Evolutionary conservation across 2,888 invertebrate species (phyloP).

Genomic region (Oligia latruncula): DNA sequence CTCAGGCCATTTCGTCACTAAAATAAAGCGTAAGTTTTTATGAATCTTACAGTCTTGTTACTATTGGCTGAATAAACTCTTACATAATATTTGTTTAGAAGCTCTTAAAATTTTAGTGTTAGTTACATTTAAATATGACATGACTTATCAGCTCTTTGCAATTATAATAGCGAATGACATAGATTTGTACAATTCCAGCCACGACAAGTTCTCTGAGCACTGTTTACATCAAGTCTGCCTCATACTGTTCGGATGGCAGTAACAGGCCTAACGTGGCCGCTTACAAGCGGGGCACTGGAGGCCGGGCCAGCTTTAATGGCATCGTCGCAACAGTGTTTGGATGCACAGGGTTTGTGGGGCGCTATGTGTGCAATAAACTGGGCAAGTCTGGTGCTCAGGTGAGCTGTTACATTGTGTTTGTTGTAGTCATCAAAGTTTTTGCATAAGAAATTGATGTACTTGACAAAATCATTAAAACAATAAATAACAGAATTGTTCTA

Average conservation of each 20-base stretch:
- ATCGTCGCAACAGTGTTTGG: constrained; percentile 99
- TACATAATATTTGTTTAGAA: constrained; percentile 78
- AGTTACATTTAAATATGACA: constrained; percentile 28
- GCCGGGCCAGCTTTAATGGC: constrained; percentile 98
- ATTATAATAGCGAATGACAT: constrained; percentile 5
- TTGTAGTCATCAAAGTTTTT: background rate
- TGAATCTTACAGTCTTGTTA: constrained; percentile 14
- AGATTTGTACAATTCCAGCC: constrained; percentile 73
- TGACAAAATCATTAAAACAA: background rate
- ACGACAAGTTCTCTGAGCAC: constrained; percentile 83
- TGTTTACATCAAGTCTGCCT: constrained; percentile 85
- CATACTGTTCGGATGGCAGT: constrained; percentile 89
- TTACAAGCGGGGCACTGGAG: constrained; percentile 96
- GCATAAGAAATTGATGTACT: background rate
- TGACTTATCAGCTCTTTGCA: constrained; percentile 19
- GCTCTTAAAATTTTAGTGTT: constrained; percentile 15
- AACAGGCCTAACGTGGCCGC: constrained; percentile 90
- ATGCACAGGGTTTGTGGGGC: constrained; percentile 96
- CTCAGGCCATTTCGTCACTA: constrained; percentile 80
- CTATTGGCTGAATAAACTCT: constrained; percentile 68
- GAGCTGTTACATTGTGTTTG: constrained; percentile 50
- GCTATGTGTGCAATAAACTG: constrained; percentile 96
- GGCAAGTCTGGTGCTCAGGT: constrained; percentile 96
- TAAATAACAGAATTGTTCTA: background rate
- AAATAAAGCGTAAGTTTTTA: constrained; percentile 82